Percentiles rank a stretch among this genome's conserved stretches.
phyloP scores from a whole-genome alignment of 2,888 invertebrate species.

The Acronicta aceris region DNA sequence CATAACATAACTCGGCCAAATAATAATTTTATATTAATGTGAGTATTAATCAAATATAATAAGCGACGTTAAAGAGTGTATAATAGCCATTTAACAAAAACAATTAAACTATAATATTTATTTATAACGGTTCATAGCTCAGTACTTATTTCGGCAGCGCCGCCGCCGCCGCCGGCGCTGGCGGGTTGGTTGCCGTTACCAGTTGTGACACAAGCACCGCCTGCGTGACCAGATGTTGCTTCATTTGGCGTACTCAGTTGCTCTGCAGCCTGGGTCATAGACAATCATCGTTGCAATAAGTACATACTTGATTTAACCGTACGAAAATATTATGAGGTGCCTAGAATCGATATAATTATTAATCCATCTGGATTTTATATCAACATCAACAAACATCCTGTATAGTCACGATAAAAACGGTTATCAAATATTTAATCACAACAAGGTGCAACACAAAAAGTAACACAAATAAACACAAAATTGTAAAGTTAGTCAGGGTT shows the following conservation, averaged over 20 bases:
- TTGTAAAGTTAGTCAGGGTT: conserved; percentile 65
- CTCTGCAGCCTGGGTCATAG: conserved; percentile 82
- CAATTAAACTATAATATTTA: conserved; percentile 32
- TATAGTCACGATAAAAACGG: conserved; percentile 34
- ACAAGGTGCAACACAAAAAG: conserved; percentile 56
- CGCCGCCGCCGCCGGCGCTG: conserved; percentile 56
- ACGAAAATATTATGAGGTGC: background rate
- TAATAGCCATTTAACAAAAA: conserved; percentile 27
- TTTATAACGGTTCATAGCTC: conserved; percentile 85
- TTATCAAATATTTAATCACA: conserved; percentile 55
- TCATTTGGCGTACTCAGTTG: conserved; percentile 76
- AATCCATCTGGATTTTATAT: background rate
- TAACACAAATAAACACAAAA: conserved; percentile 55
- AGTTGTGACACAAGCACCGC: conserved; percentile 62
- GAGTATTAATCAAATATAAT: conserved; percentile 41
- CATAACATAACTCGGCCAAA: conserved; percentile 48
- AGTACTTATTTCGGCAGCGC: conserved; percentile 91
- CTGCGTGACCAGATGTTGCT: conserved; percentile 59
- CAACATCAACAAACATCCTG: conserved; percentile 15
- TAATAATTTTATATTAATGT: conserved; percentile 48
- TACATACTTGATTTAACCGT: background rate
- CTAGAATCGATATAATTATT: background rate
- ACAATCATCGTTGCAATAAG: conserved; percentile 3
- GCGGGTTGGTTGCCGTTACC: conserved; percentile 69
- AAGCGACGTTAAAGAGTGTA: conserved; percentile 16